Evolutionary conservation across 53 echinoderm and acorn worm genomes (phyloP).

Genomic region (Antedon mediterranea): DNA sequence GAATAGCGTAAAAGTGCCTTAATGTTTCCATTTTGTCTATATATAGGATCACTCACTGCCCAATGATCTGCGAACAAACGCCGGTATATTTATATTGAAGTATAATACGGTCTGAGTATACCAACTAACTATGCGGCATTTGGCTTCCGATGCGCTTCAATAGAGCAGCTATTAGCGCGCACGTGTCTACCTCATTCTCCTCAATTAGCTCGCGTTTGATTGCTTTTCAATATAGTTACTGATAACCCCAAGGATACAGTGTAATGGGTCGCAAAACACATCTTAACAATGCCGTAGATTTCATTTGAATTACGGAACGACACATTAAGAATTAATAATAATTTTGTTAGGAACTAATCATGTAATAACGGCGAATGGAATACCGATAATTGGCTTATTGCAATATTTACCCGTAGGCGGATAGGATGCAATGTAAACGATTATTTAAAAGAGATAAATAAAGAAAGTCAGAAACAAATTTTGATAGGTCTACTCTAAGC

Average conservation of each 20-base stretch:
- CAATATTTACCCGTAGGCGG: not conserved
- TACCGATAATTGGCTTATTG: not conserved
- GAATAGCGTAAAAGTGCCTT: not conserved
- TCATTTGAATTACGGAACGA: not conserved
- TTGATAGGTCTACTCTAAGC: too few species aligned
- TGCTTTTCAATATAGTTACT: not conserved
- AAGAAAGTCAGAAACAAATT: too few species aligned
- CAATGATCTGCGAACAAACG: not conserved
- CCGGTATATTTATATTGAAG: not conserved
- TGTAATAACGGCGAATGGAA: not conserved
- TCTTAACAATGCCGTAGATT: not conserved
- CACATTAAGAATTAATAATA: conserved; percentile 1
- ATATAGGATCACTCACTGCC: not conserved
- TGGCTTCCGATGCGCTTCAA: not conserved
- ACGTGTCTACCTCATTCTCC: not conserved
- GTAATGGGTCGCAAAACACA: not conserved
- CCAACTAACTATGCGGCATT: not conserved
- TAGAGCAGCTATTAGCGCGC: not conserved
- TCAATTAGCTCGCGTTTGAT: conserved; percentile 1
- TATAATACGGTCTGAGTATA: not conserved
- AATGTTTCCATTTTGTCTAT: not conserved
- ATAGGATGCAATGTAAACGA: too few species aligned
- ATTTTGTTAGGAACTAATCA: not conserved
- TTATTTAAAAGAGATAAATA: too few species aligned
- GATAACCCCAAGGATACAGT: not conserved